Evolutionary conservation across 1,140 invertebrate genomes (phyloP).

Genomic region (Drosophila paulistorum): DNA sequence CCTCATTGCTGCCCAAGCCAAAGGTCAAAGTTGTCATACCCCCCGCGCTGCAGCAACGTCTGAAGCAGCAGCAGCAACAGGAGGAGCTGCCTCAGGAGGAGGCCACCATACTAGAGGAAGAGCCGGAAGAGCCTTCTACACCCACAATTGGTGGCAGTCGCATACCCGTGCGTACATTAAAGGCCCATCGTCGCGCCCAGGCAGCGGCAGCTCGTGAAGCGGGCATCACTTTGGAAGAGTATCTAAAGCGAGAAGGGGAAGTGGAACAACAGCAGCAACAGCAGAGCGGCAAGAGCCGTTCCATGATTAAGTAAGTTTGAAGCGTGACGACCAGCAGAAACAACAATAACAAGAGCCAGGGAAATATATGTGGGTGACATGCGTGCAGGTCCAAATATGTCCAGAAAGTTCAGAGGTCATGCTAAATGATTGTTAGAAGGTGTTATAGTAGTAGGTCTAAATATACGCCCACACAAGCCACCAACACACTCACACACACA

Average conservation of each 20-base stretch:
- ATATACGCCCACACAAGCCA: slow-evolving; percentile 16
- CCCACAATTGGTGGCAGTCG: slow-evolving; percentile 64
- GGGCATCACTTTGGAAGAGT: slow-evolving; percentile 58
- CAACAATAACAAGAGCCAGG: background rate
- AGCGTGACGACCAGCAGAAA: slow-evolving; percentile 56
- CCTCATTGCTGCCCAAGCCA: slow-evolving; percentile 80
- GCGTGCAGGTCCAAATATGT: slow-evolving; percentile 6
- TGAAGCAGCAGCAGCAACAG: slow-evolving; percentile 53
- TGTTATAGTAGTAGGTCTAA: slow-evolving; percentile 30
- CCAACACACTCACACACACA: slow-evolving; percentile 22
- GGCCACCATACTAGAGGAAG: slow-evolving; percentile 40
- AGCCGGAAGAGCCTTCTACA: slow-evolving; percentile 20
- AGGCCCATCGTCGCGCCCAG: slow-evolving; percentile 76
- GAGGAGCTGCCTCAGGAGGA: slow-evolving; percentile 44
- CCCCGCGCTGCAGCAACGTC: slow-evolving; percentile 73
- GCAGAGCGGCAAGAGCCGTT: slow-evolving; percentile 88
- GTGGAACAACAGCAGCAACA: slow-evolving; percentile 37
- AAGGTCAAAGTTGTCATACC: slow-evolving; percentile 82
- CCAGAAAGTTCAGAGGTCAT: slow-evolving; percentile 56
- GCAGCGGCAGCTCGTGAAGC: slow-evolving; percentile 67
- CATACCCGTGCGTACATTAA: slow-evolving; percentile 80
- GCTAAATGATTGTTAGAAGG: slow-evolving; percentile 39
- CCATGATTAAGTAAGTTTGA: slow-evolving; percentile 84
- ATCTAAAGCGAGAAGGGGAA: slow-evolving; percentile 35
- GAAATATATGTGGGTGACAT: background rate